These are phyloP conservation scores for Apocrypta bakeri DNA, from an alignment of 1,140 invertebrate species.

Conservation along the genomic window DNA sequence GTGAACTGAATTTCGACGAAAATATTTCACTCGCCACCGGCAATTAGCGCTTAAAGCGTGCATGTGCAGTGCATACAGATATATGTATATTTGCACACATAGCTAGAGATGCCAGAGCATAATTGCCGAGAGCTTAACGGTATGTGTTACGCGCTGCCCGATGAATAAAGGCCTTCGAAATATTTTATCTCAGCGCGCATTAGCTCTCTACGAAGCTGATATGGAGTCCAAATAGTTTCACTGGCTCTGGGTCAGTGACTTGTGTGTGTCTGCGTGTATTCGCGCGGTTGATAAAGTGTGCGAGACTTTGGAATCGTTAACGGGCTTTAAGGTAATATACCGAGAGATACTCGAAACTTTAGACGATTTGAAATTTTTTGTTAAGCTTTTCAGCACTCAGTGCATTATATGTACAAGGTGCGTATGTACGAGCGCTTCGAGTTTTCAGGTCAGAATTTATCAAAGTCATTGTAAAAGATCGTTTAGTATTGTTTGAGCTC, in stretches of 20 bases:
- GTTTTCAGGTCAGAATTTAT: too few species aligned
- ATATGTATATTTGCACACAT: not conserved
- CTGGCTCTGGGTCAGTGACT: not conserved
- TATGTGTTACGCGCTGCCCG: slow-evolving; percentile 19
- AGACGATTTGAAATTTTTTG: too few species aligned
- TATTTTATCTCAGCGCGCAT: not conserved
- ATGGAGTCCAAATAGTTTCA: not conserved
- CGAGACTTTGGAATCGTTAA: not conserved
- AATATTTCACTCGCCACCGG: not conserved
- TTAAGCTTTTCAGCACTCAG: too few species aligned
- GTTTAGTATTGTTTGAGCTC: too few species aligned
- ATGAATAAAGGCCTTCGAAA: slow-evolving; percentile 25
- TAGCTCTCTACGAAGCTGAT: not conserved
- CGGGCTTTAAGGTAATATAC: too few species aligned
- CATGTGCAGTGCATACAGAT: not conserved
- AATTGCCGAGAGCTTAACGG: slow-evolving; percentile 16
- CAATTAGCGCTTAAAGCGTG: not conserved
- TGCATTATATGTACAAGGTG: too few species aligned
- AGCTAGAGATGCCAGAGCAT: not conserved
- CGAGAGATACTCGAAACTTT: too few species aligned
- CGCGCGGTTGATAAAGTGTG: not conserved
- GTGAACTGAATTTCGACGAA: not conserved
- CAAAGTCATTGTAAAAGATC: too few species aligned
- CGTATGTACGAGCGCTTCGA: too few species aligned
- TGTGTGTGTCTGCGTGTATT: not conserved